Base-by-base conservation (phyloP, 2,113 vertebrate genomes). In the Neolamprologus kungweensis region DNA sequence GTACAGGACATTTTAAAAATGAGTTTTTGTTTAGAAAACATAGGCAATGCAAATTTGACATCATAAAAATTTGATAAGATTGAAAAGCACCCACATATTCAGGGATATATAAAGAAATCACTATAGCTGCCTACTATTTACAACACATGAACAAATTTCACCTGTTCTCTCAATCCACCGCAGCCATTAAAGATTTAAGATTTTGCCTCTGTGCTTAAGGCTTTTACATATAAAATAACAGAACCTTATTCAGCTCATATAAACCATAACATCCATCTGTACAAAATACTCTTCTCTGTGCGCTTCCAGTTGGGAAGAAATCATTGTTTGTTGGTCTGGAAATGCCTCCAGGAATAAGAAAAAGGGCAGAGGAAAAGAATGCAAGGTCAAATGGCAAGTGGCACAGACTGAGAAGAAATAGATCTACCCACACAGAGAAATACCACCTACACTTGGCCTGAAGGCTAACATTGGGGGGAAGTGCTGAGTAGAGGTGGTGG, bases 381-480 rank as follows among this genome's bases (percentile, higher is more conserved):
- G 73, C 33, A 81, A 89, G 88, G 92, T 92, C 88, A 89, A 87
- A 89, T 68, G 63, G 54, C 75, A 92, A 84, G 45, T 71, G 82
- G 57, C 79, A 81, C 55, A 28, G 86, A 90, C 47, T 83, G 89
- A 78, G 3, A 53, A 89, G 91, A 90, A 80, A 91, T 85, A 79
- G 71, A 93, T 91, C 80, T 82, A 73, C 89, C 91, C 86, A 90
- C 89, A 28, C 81, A 82, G 17, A 42, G 31, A 51, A 71, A 4
- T 14, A 55, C 11, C 63, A 81, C 80, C 82, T 63, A 60, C 81
- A 79, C 88, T 54, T 5, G 55, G 80, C 92, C 87, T 35, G 9
- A 19, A 87, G 92, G 85, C 90, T 81, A 80, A 81, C 33, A 85
- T 45, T 68, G 16, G 33, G 19, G 26, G 6, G 37, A 3, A 21